phyloP scores from a whole-genome alignment of 1,140 invertebrate genomes.

The Drosophila nikananu region DNA sequence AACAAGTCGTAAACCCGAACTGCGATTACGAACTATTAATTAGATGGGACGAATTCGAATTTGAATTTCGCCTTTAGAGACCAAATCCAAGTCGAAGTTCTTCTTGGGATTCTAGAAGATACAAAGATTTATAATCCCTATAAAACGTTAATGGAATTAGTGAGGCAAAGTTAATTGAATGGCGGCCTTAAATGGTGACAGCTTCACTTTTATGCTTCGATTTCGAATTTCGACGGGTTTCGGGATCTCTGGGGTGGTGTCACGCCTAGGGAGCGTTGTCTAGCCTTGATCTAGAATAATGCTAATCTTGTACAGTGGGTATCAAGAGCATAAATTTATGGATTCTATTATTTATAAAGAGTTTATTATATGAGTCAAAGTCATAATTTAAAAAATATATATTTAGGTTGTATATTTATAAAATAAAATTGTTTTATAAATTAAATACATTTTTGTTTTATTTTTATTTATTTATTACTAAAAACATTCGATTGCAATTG shows the following conservation, averaged over 20 bases:
- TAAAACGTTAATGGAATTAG: slow-evolving; percentile 54
- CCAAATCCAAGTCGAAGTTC: slow-evolving; percentile 6
- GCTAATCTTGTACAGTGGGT: slow-evolving; percentile 5
- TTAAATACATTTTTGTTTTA: too few species aligned
- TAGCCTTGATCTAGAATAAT: slow-evolving; percentile 21
- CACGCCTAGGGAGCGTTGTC: slow-evolving; percentile 19
- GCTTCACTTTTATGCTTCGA: slow-evolving; percentile 27
- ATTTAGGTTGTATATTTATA: too few species aligned
- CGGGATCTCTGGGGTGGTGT: slow-evolving; percentile 12
- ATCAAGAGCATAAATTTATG: not conserved
- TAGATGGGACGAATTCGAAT: slow-evolving; percentile 15
- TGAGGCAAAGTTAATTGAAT: slow-evolving; percentile 45
- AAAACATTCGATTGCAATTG: not conserved
- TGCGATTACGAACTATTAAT: slow-evolving; percentile 45
- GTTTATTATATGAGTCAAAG: not conserved
- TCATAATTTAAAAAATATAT: too few species aligned
- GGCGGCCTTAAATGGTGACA: slow-evolving; percentile 33
- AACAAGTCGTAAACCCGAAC: slow-evolving; percentile 63
- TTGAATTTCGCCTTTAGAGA: not conserved
- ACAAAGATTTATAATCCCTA: slow-evolving; percentile 42
- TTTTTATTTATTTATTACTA: not conserved
- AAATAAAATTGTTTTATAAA: not conserved
- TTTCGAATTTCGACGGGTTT: slow-evolving; percentile 4
- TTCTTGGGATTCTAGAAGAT: slow-evolving; percentile 4
- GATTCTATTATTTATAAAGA: not conserved